A percentile compares a stretch with the other conserved stretches of the same genome.
Evolutionary conservation across 2,113 vertebrate species (phyloP).

Genomic region (Heliornis fulica): DNA sequence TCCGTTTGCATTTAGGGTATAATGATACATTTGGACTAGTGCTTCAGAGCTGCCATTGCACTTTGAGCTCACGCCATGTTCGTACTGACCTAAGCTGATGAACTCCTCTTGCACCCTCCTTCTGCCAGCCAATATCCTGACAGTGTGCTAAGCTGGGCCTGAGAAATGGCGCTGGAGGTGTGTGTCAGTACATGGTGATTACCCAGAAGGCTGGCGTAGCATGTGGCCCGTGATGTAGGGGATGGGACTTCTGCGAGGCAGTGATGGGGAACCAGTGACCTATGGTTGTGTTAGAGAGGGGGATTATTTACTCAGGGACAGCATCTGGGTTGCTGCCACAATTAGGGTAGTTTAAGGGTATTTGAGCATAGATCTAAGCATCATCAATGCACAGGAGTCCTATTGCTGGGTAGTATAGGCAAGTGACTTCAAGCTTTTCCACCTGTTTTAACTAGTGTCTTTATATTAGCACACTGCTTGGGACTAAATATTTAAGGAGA

Average conservation of each 20-base stretch:
- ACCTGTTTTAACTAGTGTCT: neutral
- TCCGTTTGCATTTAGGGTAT: neutral
- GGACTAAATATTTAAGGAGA: neutral
- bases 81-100: neutral
- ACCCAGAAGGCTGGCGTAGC: neutral
- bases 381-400: neutral
- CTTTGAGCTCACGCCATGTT: neutral
- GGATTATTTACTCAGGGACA: neutral
- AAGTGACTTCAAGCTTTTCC: neutral
- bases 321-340: neutral
- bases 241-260: neutral
- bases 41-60: neutral
- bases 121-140: neutral
- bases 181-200: neutral
- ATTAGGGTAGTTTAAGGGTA: neutral
- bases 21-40: accelerated
- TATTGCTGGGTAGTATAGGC: neutral
- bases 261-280: neutral
- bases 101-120: neutral
- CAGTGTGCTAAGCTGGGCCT: neutral
- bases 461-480: neutral
- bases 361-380: neutral
- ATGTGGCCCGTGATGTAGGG: neutral
- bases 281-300: neutral
- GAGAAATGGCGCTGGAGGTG: neutral